Conservation (phyloP, 2,113 vertebrate genomes). For the Bubo bubo region DNA sequence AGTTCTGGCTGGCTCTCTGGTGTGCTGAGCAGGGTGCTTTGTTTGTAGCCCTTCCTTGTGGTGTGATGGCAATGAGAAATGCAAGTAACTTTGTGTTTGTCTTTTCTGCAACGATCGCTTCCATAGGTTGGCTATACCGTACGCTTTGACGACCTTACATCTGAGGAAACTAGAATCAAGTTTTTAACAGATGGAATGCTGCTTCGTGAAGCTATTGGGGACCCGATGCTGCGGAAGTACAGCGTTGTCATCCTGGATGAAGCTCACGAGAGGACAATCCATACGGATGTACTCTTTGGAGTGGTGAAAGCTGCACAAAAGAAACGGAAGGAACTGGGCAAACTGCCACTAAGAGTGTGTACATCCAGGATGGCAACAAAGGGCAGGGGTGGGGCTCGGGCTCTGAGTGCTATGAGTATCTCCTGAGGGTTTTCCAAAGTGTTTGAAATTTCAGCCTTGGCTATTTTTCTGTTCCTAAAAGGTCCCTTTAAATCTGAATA, state of each 20-base stretch:
- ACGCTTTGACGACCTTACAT: constrained; percentile 92
- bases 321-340: constrained; percentile 84
- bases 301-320: constrained; percentile 91
- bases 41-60: neutral
- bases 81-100: neutral
- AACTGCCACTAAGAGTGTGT: constrained; percentile 84
- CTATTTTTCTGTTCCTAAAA: neutral
- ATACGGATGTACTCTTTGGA: constrained; percentile 94
- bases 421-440: neutral
- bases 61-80: neutral
- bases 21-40: neutral
- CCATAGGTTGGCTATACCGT: constrained; percentile 92
- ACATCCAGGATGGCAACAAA: rapidly evolving
- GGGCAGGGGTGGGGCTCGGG: neutral
- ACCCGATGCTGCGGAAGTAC: constrained; percentile 88
- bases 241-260: constrained; percentile 92
- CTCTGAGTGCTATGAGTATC: neutral
- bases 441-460: neutral
- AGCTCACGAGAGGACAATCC: constrained; percentile 92
- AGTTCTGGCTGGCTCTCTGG: neutral
- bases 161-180: constrained; percentile 86
- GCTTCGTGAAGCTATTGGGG: constrained; percentile 90
- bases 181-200: constrained; percentile 97
- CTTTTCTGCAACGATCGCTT: rapidly evolving
- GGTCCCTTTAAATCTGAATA: neutral